Evolutionary conservation across 2,113 vertebrate genomes (phyloP).

Genomic region (Limanda limanda): DNA sequence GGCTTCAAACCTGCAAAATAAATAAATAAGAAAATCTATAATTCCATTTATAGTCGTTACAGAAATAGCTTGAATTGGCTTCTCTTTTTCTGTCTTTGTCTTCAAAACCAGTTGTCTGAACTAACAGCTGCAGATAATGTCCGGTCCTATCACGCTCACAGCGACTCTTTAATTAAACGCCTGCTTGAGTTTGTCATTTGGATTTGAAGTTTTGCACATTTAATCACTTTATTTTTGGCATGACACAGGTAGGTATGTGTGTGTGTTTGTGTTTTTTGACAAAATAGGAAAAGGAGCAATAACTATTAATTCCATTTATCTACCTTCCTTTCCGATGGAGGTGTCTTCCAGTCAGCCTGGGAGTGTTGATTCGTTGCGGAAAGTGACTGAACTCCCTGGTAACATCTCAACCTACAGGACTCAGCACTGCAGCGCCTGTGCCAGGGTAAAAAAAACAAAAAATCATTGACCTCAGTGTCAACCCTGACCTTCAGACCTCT

Average conservation of each 20-base stretch:
- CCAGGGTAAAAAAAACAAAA: constrained; percentile 78
- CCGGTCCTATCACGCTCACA: constrained; percentile 32
- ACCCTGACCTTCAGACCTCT: constrained; percentile 64
- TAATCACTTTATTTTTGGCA: constrained; percentile 34
- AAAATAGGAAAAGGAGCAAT: constrained; percentile 10
- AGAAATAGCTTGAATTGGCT: constrained; percentile 26
- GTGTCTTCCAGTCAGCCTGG: constrained; percentile 67
- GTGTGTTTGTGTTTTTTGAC: not conserved
- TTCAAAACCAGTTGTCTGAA: constrained; percentile 43
- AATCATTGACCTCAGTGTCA: constrained; percentile 33
- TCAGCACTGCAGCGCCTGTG: constrained; percentile 82
- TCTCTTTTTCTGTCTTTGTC: constrained; percentile 33
- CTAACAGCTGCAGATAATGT: constrained; percentile 30
- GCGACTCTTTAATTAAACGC: constrained; percentile 36
- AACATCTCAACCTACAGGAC: constrained; percentile 75
- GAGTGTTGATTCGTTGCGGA: constrained; percentile 80
- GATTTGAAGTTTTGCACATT: constrained; percentile 14
- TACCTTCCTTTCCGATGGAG: constrained; percentile 59
- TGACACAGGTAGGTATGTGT: not conserved
- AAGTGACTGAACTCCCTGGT: constrained; percentile 70
- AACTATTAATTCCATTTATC: constrained; percentile 36
- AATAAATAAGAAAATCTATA: not conserved
- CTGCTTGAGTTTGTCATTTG: constrained; percentile 35
- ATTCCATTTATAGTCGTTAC: constrained; percentile 35
- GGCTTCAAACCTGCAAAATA: too few species aligned